Conservation (phyloP, 2,113 vertebrate species). For the Mustela nigripes region DNA sequence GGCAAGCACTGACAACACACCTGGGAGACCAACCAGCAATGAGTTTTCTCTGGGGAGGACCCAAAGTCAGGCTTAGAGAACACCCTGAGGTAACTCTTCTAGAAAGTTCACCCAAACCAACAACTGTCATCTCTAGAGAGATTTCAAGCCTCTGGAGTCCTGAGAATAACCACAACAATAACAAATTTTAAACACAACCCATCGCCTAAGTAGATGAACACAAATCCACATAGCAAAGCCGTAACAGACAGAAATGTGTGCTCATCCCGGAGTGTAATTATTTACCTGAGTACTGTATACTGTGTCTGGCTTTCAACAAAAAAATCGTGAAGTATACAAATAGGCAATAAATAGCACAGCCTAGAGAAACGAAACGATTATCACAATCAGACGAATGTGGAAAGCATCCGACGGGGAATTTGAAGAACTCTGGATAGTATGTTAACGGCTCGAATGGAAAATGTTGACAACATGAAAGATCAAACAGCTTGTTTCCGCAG, state of each 20-base stretch:
- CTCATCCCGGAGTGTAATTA: background rate
- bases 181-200: background rate
- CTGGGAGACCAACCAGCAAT: no score
- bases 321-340: background rate
- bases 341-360: background rate
- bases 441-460: background rate
- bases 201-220: background rate
- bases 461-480: background rate
- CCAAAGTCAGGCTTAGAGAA: background rate
- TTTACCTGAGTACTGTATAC: no score
- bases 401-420: background rate
- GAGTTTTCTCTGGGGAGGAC: background rate
- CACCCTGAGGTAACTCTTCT: background rate
- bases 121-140: background rate
- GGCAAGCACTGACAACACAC: background rate
- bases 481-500: background rate
- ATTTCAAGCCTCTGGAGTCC: background rate
- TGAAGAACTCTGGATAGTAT: no score
- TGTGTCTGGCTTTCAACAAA: background rate
- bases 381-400: background rate
- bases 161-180: background rate
- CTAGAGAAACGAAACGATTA: background rate
- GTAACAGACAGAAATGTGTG: background rate
- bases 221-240: background rate
- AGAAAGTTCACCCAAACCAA: background rate